phyloP scores from a whole-genome alignment of 2,113 vertebrate genomes.

The Piprites chloris region DNA sequence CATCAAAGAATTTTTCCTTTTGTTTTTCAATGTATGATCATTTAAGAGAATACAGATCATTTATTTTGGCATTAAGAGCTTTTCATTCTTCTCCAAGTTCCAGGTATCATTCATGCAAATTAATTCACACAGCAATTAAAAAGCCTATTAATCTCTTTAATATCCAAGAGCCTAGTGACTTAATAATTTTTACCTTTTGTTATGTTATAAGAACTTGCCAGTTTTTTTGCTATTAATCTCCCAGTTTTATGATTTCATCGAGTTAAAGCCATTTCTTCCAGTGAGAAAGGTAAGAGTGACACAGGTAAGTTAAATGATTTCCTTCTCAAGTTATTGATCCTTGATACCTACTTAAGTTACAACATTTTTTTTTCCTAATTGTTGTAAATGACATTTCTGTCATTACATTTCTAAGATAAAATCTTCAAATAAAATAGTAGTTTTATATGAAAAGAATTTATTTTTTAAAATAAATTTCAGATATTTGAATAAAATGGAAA shows the following conservation, averaged over 20 bases:
- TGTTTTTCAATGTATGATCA: slow-evolving; percentile 43
- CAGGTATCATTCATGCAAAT: slow-evolving; percentile 52
- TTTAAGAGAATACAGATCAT: slow-evolving; percentile 39
- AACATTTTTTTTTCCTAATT: background rate
- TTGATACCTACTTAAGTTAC: background rate
- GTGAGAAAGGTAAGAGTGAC: background rate
- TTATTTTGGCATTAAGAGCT: slow-evolving; percentile 16
- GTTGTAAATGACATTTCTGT: background rate
- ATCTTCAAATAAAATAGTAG: background rate
- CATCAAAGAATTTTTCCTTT: slow-evolving; percentile 34
- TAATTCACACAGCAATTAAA: slow-evolving; percentile 26
- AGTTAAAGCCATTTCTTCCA: slow-evolving; percentile 7
- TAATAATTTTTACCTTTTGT: slow-evolving; percentile 38
- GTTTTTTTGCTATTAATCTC: slow-evolving; percentile 27
- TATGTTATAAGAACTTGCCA: slow-evolving; percentile 5
- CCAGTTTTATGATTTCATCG: background rate
- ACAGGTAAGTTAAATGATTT: background rate
- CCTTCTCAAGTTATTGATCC: background rate
- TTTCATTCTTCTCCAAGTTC: slow-evolving; percentile 20
- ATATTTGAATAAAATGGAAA: background rate
- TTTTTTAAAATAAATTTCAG: background rate
- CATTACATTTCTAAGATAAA: background rate
- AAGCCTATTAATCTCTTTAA: slow-evolving; percentile 52
- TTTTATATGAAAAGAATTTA: background rate
- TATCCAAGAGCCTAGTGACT: background rate